Base-by-base conservation (phyloP, 2,113 vertebrate genomes). In the Calonectris borealis region DNA sequence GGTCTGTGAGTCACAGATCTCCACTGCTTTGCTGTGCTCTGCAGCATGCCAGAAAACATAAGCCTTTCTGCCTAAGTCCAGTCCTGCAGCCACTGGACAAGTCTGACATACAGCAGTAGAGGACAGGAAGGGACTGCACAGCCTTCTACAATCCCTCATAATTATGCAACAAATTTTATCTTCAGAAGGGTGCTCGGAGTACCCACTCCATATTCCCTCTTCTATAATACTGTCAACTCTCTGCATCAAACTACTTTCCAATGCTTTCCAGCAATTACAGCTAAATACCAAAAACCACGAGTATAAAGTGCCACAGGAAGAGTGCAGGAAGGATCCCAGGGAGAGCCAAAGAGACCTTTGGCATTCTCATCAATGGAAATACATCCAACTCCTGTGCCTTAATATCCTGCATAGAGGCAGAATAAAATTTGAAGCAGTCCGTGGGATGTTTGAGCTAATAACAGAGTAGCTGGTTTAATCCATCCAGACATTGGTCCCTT, bases 31-130 rank as follows among this genome's bases (percentile, higher is more conserved):
- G 70, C 44, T n/a, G 10, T 16, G 15, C 22, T 71, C 24, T 46
- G 22, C n/a, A 73, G 9, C 2, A 4, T 13, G 7, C 15, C 38
- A 70, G 27, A 25, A 34, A 49, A 49, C 3, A 4, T 8, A 64
- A 34, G 6, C 8, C 44, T 11, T 66, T 55, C n/a, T 48, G 13
- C 34, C 42, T 0, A 0, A 71, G 22, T 25, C 82, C 34, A 64
- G 26, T 18, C 66, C 61, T 61, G 26, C 31, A 76, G 44, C 9
- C 31, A 48, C 13, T 12, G 16, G 25, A n/a, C 11, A 42, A 78
- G 29, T 36, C 18, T 9, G 6, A 24, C 49, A 19, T 3, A 20
- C 5, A 48, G 42, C 77, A 66, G 34, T 0, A 49, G 13, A 91
- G 29, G 38, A 64, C 29, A 65, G 11, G 6, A 87, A 78, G 26